phyloP scores from a whole-genome alignment of 1,140 invertebrate species.

The Hycleus phaleratus region DNA sequence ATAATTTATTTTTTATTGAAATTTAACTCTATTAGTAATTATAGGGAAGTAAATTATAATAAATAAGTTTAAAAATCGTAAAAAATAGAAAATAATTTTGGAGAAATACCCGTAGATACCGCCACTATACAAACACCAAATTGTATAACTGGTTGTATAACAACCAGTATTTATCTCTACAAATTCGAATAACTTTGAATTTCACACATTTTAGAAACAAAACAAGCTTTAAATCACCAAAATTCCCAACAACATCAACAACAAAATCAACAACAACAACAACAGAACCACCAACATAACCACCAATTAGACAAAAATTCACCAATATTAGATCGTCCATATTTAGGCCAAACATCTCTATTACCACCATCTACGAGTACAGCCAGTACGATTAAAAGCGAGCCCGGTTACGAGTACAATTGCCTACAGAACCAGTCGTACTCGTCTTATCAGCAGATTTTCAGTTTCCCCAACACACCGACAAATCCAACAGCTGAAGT shows the following conservation, averaged over 20 bases:
- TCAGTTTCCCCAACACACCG: slow-evolving; percentile 32
- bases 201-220: slow-evolving; percentile 31
- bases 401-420: slow-evolving; percentile 39
- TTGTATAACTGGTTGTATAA: no score
- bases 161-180: no score
- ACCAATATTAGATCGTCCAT: slow-evolving; percentile 36
- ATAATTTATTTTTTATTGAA: no score
- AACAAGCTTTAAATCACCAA: slow-evolving; percentile 32
- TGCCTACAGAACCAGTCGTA: slow-evolving; percentile 38
- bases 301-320: slow-evolving; percentile 27
- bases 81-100: no score
- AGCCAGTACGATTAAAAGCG: slow-evolving; percentile 19
- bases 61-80: no score
- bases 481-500: slow-evolving; percentile 34
- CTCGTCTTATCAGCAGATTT: slow-evolving; percentile 37
- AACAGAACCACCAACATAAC: slow-evolving; percentile 20
- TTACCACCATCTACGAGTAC: slow-evolving; percentile 19
- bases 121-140: no score
- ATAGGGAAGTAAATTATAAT: no score
- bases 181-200: no score
- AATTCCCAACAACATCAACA: slow-evolving; percentile 14
- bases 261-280: slow-evolving; percentile 18
- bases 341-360: slow-evolving; percentile 45
- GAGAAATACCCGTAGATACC: no score
- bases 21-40: no score